Percentiles rank a stretch among this genome's conserved stretches.
phyloP scores from a whole-genome alignment of 1,140 invertebrate genomes.

The Papilio xuthus region DNA sequence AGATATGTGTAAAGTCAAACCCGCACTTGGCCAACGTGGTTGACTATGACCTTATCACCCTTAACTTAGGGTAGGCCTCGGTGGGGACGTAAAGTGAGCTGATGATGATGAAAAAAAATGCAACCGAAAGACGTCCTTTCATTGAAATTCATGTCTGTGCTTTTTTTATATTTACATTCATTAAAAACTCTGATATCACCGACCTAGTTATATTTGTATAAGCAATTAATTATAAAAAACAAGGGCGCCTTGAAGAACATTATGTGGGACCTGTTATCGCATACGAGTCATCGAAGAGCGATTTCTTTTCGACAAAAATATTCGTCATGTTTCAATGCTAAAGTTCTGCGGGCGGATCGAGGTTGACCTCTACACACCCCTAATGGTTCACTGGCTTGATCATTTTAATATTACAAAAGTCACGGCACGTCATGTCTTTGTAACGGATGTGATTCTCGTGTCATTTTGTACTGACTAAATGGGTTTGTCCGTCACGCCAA shows the following conservation, averaged over 20 bases:
- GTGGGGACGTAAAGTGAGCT: too few species aligned
- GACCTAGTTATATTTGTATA: constrained; percentile 12
- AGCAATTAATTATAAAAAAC: constrained; percentile 17
- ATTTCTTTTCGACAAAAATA: background rate
- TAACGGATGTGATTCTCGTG: background rate
- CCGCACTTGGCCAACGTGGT: too few species aligned
- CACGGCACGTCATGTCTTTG: background rate
- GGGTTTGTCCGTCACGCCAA: too few species aligned
- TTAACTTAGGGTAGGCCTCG: too few species aligned
- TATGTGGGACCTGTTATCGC: background rate
- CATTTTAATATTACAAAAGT: too few species aligned
- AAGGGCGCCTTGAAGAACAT: background rate
- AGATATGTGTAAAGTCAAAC: too few species aligned
- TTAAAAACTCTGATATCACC: background rate
- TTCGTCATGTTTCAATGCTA: constrained; percentile 2
- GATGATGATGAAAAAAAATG: too few species aligned
- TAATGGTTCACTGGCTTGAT: too few species aligned
- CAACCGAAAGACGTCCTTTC: too few species aligned
- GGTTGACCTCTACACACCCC: background rate
- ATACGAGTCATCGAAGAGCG: background rate
- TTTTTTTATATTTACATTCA: background rate
- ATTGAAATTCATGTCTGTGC: background rate
- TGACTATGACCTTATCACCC: too few species aligned
- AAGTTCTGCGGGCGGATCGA: background rate
- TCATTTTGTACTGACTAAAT: too few species aligned